phyloP scores from a whole-genome alignment of 2,888 invertebrate species.

The Adelognathus sp. region DNA sequence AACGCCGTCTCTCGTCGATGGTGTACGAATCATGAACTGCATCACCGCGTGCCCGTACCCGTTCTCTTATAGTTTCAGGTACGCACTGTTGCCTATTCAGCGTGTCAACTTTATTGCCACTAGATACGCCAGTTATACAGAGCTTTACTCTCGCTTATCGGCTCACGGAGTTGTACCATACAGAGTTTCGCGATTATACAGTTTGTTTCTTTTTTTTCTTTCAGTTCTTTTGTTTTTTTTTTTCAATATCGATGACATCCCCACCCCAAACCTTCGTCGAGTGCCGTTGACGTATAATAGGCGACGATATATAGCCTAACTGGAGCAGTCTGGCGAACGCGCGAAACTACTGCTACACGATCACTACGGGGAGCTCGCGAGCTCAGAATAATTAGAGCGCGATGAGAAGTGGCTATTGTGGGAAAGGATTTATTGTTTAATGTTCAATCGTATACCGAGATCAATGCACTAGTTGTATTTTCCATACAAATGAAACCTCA shows the following conservation, averaged over 20 bases:
- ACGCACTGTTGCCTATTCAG: slow-evolving; percentile 64
- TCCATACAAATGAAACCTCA: background rate
- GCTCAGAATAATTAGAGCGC: slow-evolving; percentile 51
- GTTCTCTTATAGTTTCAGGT: slow-evolving; percentile 70
- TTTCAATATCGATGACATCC: slow-evolving; percentile 48
- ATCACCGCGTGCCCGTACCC: slow-evolving; percentile 60
- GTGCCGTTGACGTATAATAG: slow-evolving; percentile 45
- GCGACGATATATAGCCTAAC: slow-evolving; percentile 18
- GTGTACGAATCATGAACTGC: slow-evolving; percentile 65
- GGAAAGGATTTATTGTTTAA: slow-evolving; percentile 45
- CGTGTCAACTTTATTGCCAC: slow-evolving; percentile 69
- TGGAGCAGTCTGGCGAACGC: slow-evolving; percentile 10
- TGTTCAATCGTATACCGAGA: background rate
- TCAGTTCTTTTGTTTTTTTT: slow-evolving; percentile 38
- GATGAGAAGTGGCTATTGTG: slow-evolving; percentile 55
- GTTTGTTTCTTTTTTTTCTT: slow-evolving; percentile 40
- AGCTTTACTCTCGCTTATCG: slow-evolving; percentile 72
- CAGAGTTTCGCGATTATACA: slow-evolving; percentile 18
- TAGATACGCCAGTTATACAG: slow-evolving; percentile 70
- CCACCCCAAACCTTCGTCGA: slow-evolving; percentile 16
- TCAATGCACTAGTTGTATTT: background rate
- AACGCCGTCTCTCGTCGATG: slow-evolving; percentile 45
- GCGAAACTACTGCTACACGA: slow-evolving; percentile 3
- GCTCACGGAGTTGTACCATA: slow-evolving; percentile 39
- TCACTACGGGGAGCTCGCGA: slow-evolving; percentile 11